Evolutionary conservation across 2,888 invertebrate species (phyloP), one percentile per base, ranked within the genome.

Genomic region (Auanema sp.): DNA sequence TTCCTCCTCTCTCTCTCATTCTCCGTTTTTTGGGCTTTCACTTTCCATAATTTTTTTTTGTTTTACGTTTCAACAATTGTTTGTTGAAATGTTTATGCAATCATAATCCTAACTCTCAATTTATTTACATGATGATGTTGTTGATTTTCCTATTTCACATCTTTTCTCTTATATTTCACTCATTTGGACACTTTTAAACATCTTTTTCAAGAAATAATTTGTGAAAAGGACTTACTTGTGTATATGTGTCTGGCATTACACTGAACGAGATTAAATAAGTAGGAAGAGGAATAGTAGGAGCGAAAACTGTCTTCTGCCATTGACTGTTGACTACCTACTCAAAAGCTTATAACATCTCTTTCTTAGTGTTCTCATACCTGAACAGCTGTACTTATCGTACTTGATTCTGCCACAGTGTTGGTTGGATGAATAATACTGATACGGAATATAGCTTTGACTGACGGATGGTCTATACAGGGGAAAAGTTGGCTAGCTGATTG

Each of bases 221-320:
- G 33, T 33, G 3, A 8, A 33, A 33, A 33, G 33, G 33, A 33
- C 33, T 33, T 8, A 76, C 76, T 66, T 74, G 72, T 53, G 69
- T 49, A 52, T 67, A 60, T 10, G 68, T 50, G 41, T 76, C 70
- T 12, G 74, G 72, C 66, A 73, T 68, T 0, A 76, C 64, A 6
- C 72, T 71, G 53, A 76, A 75, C 4, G 76, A 69, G 11, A 75
- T 52, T 3, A 76, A 54, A 65, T 76, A 76, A 0, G 76, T 59
- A 8, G 76, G 76, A 55, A 76, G 65, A 6, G 58, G 58, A 8
- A 75, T 74, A 10, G 76, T 75, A 16, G 69, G 57, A 1, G 71
- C 64, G 68, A 76, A 76, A 16, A 72, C 65, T 2, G 75, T 75
- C 54, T 63, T 57, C 43, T 75, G 72, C 75, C 75, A 75, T 8